Evolutionary conservation across 2,797 vertebrate genomes (phyloP), one percentile per base, ranked within the genome.

Genomic region (Lycodopsis pacificus): DNA sequence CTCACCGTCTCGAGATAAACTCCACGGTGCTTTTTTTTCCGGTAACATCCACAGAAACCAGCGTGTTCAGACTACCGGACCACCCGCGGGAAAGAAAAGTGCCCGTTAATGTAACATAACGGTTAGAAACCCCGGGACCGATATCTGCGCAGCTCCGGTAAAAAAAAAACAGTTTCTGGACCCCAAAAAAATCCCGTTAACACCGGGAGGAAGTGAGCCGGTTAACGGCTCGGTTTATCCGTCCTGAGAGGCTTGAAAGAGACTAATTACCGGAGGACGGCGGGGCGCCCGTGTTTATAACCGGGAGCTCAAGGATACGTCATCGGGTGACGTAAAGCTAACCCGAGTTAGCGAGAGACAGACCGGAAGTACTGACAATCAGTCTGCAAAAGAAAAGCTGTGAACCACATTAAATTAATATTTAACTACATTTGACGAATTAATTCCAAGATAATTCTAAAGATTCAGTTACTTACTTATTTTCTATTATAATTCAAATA

Each of bases 311-410:
- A 34, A 75, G 14, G 11, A 44, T 61, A 87, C 82, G 87, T 89
- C 82, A 80, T 61, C 7, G 1, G 1, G 22, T 64, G 17, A 11
- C 7, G 63, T 66, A 0, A 88, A 79, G 40, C 25, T 54, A 5
- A 19, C 27, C 38, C 4, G 30, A 27, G 32, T n/a, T n/a, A 58
- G 25, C 67, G 0, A 2, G 7, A n/a, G 6, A 6, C 14, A 19
- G 1, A 51, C 51, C 57, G 78, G 80, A 86, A 63, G 11, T 1
- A 1, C 7, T 0, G 1, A 0, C 0, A 5, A 0, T 4, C 0
- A 0, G 30, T 7, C 44, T 81, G 80, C 85, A 90, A 73, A 91
- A 67, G 88, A 88, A 90, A 78, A 22, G 67, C 22, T 49, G 7
- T 49, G 46, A n/a, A 49, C 20, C 8, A 30, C 54, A 57, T 57